Conservation (phyloP, 2,888 invertebrate species). For the Apeira syringaria region DNA sequence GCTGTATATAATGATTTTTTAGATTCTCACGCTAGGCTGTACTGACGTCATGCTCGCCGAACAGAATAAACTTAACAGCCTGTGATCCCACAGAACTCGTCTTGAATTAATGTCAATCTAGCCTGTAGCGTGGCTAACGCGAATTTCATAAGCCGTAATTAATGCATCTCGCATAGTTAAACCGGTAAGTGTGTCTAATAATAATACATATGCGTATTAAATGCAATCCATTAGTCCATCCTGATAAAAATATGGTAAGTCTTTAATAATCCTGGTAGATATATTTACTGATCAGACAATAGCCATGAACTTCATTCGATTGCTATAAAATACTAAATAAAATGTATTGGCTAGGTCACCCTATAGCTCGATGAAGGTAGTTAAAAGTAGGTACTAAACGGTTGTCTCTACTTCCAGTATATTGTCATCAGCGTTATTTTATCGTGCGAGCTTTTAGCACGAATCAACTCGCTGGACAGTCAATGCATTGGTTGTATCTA, state of each 20-base stretch:
- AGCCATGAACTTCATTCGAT: too few relatives aligned
- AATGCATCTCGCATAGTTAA: conserved; percentile 15
- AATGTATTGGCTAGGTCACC: conserved; percentile 29
- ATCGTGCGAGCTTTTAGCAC: conserved; percentile 51
- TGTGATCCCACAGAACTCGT: conserved; percentile 36
- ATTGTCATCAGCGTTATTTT: conserved; percentile 47
- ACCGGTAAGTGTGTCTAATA: conserved; percentile 14
- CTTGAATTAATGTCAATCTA: conserved; percentile 37
- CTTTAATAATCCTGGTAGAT: neutral
- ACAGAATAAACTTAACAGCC: conserved; percentile 39
- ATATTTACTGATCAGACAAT: neutral
- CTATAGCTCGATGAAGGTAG: conserved; percentile 18
- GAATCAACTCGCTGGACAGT: conserved; percentile 61
- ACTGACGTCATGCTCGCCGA: conserved; percentile 46
- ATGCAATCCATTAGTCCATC: neutral
- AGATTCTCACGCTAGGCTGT: conserved; percentile 47
- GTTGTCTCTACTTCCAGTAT: conserved; percentile 26
- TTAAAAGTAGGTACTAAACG: conserved; percentile 13
- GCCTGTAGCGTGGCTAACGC: conserved; percentile 28
- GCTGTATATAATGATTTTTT: conserved; percentile 39
- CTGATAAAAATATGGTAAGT: neutral
- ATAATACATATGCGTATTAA: conserved; percentile 1
- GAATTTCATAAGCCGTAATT: conserved; percentile 26
- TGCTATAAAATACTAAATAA: too few relatives aligned
- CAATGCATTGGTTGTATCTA: conserved; percentile 51